Evolutionary conservation across 1,140 invertebrate genomes (phyloP), one percentile per base, ranked within the genome.

Genomic region (Alviniconcha marisindica): DNA sequence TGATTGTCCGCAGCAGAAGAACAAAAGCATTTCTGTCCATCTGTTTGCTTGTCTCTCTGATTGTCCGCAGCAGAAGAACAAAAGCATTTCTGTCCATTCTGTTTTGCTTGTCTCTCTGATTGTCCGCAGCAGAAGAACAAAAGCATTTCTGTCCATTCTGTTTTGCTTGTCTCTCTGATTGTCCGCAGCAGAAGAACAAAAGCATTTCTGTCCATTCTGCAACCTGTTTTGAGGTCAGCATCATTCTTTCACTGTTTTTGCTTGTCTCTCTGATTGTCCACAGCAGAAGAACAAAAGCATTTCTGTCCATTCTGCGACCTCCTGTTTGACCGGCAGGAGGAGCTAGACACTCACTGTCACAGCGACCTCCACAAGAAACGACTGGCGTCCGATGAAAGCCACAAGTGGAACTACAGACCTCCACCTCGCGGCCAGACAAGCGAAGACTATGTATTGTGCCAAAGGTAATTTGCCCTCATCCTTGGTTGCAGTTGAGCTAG

Each of bases 321-420:
- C 40, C 94, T 93, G 44, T 96, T 96, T 89, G 89, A 91, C 60
- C 93, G 94, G 79, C 93, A 95, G 83, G 92, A 93, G 56, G 95
- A 96, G 84, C 90, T 96, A 48, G 93, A 95, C 51, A 93, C 93
- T 66, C 96, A 96, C 91, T 96, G 95, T 90, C 94, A 95, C 86
- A 95, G 95, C 42, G 95, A 95, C 88, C 92, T 93, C 66, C 96
- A 96, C 90, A 95, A 95, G 91, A 95, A 94, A 83, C 94, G 95
- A 77, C 95, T 96, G 86, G 96, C 96, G 94, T 95, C 95, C 38
- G 95, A 96, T 92, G 95, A 96, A 90, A 95, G 93, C 79, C 93
- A 95, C 40, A 95, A 95, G 87, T 96, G 96, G 96, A 94, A 95
- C 82, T 96, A 94, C 93, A 92, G 96, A 77, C 94, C 95, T 24